phyloP scores from a whole-genome alignment of 2,888 invertebrate genomes.

The Drosophila putrida region DNA sequence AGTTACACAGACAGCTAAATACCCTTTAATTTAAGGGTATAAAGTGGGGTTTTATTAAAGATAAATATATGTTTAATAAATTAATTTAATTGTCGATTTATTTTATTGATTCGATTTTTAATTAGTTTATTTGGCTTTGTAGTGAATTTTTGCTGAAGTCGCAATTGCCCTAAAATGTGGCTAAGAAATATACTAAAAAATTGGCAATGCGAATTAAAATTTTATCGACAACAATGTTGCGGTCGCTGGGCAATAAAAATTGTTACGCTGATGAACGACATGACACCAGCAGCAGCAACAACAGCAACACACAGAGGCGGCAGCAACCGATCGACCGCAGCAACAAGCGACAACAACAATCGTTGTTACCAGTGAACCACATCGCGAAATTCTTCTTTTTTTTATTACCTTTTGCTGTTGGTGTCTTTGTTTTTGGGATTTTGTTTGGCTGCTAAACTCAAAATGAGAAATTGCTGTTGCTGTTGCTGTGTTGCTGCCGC shows the following conservation, averaged over 20 bases:
- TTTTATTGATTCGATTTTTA: conserved; percentile 1
- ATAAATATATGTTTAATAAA: not conserved
- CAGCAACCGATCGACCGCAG: conserved; percentile 30
- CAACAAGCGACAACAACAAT: conserved; percentile 37
- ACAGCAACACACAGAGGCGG: conserved; percentile 36
- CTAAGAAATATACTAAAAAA: conserved; percentile 15
- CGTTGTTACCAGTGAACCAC: conserved; percentile 57
- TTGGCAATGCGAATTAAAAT: conserved; percentile 74
- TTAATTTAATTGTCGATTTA: not conserved
- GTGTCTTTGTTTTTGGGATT: conserved; percentile 44
- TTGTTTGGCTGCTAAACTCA: conserved; percentile 69
- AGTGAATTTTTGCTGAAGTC: conserved; percentile 14
- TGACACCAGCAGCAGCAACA: conserved; percentile 68
- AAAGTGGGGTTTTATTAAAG: not conserved
- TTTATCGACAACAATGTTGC: conserved; percentile 77
- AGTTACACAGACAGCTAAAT: conserved; percentile 14
- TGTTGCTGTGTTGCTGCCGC: conserved; percentile 72
- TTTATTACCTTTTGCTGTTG: conserved; percentile 29
- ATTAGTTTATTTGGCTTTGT: not conserved
- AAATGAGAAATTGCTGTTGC: conserved; percentile 77
- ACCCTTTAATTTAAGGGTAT: conserved; percentile 35
- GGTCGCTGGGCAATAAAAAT: conserved; percentile 75
- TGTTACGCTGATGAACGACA: conserved; percentile 78
- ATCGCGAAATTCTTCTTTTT: conserved; percentile 64
- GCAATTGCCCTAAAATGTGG: conserved; percentile 5